phyloP scores from a whole-genome alignment of 2,888 invertebrate species.

The Camponotus fellah region DNA sequence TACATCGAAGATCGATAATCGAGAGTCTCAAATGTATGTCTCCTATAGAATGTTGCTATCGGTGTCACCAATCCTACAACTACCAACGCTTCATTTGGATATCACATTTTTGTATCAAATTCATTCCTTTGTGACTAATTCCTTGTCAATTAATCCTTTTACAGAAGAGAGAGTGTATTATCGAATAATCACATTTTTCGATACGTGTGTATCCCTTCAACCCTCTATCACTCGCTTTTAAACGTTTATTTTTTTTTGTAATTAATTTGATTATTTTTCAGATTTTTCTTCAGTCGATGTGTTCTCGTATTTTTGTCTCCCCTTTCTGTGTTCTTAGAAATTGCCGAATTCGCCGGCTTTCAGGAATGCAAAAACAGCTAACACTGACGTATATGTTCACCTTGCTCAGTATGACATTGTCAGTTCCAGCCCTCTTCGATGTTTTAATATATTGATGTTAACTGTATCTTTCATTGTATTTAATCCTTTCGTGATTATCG shows the following conservation, averaged over 20 bases:
- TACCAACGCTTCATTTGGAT: not conserved
- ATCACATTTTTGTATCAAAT: constrained; percentile 4
- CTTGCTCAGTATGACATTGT: constrained; percentile 86
- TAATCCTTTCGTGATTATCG: constrained; percentile 37
- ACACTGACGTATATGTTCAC: constrained; percentile 86
- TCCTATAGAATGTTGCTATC: constrained; percentile 12
- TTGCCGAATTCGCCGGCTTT: constrained; percentile 57
- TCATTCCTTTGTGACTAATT: not conserved
- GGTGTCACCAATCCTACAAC: not conserved
- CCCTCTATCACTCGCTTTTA: constrained; percentile 7
- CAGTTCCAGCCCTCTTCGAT: constrained; percentile 82
- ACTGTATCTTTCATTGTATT: constrained; percentile 51
- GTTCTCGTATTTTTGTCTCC: constrained; percentile 1
- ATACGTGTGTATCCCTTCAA: not conserved
- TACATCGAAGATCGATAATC: not conserved
- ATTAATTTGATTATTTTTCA: constrained; percentile 19
- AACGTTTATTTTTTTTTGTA: constrained; percentile 26
- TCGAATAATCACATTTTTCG: not conserved
- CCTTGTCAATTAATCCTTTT: not conserved
- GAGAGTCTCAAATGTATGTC: constrained; percentile 11
- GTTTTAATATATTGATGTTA: constrained; percentile 67
- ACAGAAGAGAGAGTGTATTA: not conserved
- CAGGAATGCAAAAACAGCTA: constrained; percentile 76
- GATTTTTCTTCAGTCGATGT: constrained; percentile 21
- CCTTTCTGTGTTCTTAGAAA: constrained; percentile 53